phyloP scores from a whole-genome alignment of 2,797 vertebrate genomes.

The Periparus ater region DNA sequence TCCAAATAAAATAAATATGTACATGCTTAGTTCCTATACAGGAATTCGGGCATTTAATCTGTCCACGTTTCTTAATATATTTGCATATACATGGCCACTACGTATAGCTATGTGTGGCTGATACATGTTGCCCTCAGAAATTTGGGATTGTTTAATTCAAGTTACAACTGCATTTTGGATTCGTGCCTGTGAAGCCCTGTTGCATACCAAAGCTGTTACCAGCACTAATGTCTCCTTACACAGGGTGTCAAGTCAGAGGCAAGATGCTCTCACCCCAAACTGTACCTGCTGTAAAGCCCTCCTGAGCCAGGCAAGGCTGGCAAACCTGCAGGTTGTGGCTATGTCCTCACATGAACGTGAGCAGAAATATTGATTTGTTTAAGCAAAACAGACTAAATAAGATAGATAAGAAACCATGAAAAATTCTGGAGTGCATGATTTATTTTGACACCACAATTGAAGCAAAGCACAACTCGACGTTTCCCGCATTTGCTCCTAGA shows the following conservation, averaged over 20 bases:
- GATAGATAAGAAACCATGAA: background rate
- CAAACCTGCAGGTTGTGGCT: background rate
- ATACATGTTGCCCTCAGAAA: background rate
- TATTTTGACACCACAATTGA: background rate
- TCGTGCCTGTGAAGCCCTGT: background rate
- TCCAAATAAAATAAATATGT: background rate
- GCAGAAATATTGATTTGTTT: background rate
- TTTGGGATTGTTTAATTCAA: background rate
- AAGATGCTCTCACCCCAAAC: background rate
- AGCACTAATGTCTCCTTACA: background rate
- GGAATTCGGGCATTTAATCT: background rate
- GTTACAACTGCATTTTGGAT: background rate
- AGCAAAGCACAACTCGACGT: background rate
- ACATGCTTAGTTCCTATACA: background rate
- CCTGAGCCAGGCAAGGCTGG: background rate
- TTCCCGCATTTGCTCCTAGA: background rate
- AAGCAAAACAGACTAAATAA: background rate
- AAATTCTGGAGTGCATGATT: background rate
- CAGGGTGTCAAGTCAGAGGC: background rate
- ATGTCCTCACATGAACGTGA: background rate
- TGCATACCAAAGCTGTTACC: background rate
- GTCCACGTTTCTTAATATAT: background rate
- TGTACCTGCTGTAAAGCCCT: background rate
- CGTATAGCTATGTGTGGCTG: background rate
- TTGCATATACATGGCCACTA: background rate